phyloP scores from a whole-genome alignment of 1,140 invertebrate genomes.

The Tetragnatha versicolor region DNA sequence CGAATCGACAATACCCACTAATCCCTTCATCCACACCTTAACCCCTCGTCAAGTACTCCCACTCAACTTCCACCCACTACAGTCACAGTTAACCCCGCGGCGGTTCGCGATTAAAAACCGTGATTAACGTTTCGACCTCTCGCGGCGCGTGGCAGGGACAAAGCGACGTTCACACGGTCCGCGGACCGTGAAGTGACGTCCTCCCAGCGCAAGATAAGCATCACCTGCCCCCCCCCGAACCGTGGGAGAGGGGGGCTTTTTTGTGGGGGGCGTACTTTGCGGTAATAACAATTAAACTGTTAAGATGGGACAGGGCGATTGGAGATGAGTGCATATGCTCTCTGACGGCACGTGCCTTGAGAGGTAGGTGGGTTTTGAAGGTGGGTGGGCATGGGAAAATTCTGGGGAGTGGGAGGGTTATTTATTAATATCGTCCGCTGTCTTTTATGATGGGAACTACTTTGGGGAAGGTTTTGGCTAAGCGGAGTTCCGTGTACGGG shows the following conservation, averaged over 20 bases:
- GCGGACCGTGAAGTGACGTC: slow-evolving; percentile 27
- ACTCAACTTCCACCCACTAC: not conserved
- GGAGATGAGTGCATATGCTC: not conserved
- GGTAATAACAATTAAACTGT: slow-evolving; percentile 50
- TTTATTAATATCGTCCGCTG: not conserved
- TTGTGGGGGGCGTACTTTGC: slow-evolving; percentile 22
- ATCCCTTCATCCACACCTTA: too few species aligned
- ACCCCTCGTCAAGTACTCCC: too few species aligned
- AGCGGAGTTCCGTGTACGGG: too few species aligned
- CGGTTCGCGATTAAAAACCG: slow-evolving; percentile 23
- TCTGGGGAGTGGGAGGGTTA: not conserved
- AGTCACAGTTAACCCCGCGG: not conserved
- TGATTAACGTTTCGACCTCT: slow-evolving; percentile 48
- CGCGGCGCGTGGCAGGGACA: slow-evolving; percentile 15
- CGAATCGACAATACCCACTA: too few species aligned
- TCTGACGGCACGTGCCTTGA: slow-evolving; percentile 15
- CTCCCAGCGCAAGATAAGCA: not conserved
- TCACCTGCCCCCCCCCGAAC: slow-evolving; percentile 30
- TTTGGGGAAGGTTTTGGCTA: too few species aligned
- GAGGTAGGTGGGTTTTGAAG: not conserved
- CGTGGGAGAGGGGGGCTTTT: slow-evolving; percentile 18
- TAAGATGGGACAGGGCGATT: slow-evolving; percentile 39
- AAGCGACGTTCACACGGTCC: slow-evolving; percentile 38
- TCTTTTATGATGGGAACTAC: too few species aligned
- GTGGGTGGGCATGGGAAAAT: not conserved